These are phyloP conservation scores for Marronus borbonicus DNA, from an alignment of 2,888 invertebrate species.

Conservation along the genomic window DNA sequence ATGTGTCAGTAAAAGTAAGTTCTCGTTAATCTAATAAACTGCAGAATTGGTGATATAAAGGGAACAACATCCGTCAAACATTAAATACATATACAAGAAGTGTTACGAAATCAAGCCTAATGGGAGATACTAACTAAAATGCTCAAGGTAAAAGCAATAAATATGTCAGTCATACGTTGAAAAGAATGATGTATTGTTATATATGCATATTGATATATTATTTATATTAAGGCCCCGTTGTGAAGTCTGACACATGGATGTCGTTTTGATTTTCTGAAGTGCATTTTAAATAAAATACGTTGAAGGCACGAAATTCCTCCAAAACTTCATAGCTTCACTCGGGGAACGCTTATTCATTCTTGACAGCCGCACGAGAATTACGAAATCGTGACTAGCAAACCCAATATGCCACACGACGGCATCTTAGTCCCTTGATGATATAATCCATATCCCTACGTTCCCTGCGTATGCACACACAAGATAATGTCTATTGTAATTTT, in stretches of 20 bases:
- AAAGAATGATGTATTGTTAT: neutral
- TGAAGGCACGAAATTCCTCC: neutral
- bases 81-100: too few relatives aligned
- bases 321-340: neutral
- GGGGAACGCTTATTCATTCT: neutral
- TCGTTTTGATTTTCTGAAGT: neutral
- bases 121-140: too few relatives aligned
- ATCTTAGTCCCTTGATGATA: neutral
- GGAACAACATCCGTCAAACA: too few relatives aligned
- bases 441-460: too few relatives aligned
- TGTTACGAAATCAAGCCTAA: too few relatives aligned
- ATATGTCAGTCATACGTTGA: too few relatives aligned
- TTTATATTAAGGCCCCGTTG: neutral
- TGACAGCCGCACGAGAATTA: neutral
- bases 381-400: constrained; percentile 1
- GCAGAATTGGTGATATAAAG: too few relatives aligned
- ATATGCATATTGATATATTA: neutral
- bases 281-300: constrained; percentile 15
- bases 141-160: too few relatives aligned
- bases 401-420: neutral
- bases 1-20: too few relatives aligned
- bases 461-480: too few relatives aligned
- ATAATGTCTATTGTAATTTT: too few relatives aligned
- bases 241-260: constrained; percentile 3
- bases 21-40: too few relatives aligned